Conservation (phyloP, 2,797 vertebrate species). For the Gymnocypris eckloni region DNA sequence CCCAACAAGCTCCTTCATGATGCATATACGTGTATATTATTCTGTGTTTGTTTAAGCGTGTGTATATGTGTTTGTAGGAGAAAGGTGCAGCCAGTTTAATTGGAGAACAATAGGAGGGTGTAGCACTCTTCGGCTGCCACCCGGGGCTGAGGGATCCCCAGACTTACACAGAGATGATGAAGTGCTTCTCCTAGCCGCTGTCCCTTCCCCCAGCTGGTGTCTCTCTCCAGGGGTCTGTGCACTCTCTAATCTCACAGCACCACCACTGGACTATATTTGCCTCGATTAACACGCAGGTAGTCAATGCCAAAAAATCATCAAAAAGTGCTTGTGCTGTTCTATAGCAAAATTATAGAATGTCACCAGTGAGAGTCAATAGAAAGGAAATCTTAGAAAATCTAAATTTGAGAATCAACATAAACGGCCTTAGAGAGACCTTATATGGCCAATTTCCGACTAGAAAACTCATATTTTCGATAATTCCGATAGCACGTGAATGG, state of each 20-base stretch:
- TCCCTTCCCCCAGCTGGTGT: conserved; percentile 30
- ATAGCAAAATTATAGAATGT: background rate
- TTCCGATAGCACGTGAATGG: too few relatives aligned
- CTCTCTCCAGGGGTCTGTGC: conserved; percentile 29
- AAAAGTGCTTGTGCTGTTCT: conserved; percentile 14
- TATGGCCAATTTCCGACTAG: too few relatives aligned
- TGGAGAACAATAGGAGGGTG: conserved; percentile 53
- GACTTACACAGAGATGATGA: conserved; percentile 42
- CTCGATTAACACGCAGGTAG: conserved; percentile 39
- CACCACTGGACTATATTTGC: conserved; percentile 43
- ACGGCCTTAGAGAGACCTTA: too few relatives aligned
- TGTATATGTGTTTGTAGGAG: conserved; percentile 12
- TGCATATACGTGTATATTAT: background rate
- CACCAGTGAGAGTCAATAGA: background rate
- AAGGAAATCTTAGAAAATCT: background rate
- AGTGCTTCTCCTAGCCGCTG: conserved; percentile 24
- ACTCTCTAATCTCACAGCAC: conserved; percentile 55
- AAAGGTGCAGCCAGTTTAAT: conserved; percentile 22
- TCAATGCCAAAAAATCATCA: conserved; percentile 31
- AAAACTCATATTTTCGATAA: too few relatives aligned
- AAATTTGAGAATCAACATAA: background rate
- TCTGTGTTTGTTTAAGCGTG: conserved; percentile 38
- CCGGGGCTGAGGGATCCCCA: conserved; percentile 35
- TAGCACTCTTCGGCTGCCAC: conserved; percentile 52
- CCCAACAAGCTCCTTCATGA: background rate